Percentiles rank a stretch among this genome's conserved stretches.
phyloP scores from a whole-genome alignment of 2,113 vertebrate genomes.

The Oryzias celebensis region DNA sequence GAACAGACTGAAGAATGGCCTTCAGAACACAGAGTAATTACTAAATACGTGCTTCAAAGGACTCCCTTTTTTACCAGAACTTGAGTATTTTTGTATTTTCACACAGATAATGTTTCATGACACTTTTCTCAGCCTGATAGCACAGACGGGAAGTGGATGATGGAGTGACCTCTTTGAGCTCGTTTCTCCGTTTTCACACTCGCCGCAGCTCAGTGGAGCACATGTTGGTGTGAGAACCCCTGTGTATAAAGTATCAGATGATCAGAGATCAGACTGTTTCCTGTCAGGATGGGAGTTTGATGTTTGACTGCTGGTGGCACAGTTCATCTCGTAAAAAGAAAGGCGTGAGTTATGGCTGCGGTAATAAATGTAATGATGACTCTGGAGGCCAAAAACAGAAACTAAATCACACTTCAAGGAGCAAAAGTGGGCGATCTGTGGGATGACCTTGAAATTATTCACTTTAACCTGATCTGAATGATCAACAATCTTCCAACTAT shows the following conservation, averaged over 20 bases:
- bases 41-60: background rate
- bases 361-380: slow-evolving; percentile 13
- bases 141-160: slow-evolving; percentile 14
- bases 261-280: slow-evolving; percentile 21
- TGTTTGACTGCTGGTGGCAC: slow-evolving; percentile 26
- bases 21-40: background rate
- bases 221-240: slow-evolving; percentile 26
- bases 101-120: slow-evolving; percentile 6
- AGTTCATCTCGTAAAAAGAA: slow-evolving; percentile 15
- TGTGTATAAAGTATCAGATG: slow-evolving; percentile 40
- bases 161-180: slow-evolving; percentile 26
- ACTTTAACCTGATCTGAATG: background rate
- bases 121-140: background rate
- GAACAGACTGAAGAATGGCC: background rate
- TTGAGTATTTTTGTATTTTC: background rate
- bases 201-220: slow-evolving; percentile 33
- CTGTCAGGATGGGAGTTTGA: slow-evolving; percentile 42
- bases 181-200: slow-evolving; percentile 57
- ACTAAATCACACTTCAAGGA: slow-evolving; percentile 32
- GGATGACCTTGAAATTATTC: background rate
- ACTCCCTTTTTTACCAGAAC: background rate
- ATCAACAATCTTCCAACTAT: too few relatives aligned
- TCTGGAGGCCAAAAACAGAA: slow-evolving; percentile 18
- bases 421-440: slow-evolving; percentile 4
- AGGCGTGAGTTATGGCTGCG: slow-evolving; percentile 29